phyloP scores from a whole-genome alignment of 1,140 invertebrate species.

The Leptopilina clavipes region DNA sequence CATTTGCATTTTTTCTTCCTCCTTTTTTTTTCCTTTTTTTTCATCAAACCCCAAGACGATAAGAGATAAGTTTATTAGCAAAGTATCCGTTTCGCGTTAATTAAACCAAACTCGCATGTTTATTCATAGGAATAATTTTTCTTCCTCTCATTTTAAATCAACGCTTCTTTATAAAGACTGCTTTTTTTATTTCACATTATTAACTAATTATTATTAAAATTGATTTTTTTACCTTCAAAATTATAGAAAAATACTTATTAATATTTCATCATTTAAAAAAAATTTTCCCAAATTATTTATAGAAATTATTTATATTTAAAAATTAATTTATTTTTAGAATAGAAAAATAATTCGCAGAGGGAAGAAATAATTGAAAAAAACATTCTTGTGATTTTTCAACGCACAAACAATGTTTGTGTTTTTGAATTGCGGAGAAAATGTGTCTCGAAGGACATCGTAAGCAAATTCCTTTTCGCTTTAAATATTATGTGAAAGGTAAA shows the following conservation, averaged over 20 bases:
- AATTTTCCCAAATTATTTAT: no score
- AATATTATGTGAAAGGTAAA: constrained; percentile 14
- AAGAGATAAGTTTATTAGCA: constrained; percentile 20
- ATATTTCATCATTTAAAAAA: no score
- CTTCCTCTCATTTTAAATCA: neutral
- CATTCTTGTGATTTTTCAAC: neutral
- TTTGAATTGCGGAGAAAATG: neutral
- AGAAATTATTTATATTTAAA: no score
- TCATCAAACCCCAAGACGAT: neutral
- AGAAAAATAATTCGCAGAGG: no score
- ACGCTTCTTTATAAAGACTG: no score
- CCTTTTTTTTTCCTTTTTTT: no score
- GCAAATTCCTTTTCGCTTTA: neutral
- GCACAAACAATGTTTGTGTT: neutral
- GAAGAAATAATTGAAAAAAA: neutral
- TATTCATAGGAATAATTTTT: neutral
- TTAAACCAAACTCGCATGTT: constrained; percentile 15
- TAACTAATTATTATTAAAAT: no score
- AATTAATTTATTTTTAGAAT: no score
- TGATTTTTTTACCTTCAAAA: no score
- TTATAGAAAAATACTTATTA: no score
- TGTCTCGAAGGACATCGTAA: neutral
- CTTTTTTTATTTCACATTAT: no score
- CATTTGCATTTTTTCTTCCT: neutral
- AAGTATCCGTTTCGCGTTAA: constrained; percentile 12